Base-by-base conservation (phyloP, 1,140 invertebrate species). In the Drosophila azteca region DNA sequence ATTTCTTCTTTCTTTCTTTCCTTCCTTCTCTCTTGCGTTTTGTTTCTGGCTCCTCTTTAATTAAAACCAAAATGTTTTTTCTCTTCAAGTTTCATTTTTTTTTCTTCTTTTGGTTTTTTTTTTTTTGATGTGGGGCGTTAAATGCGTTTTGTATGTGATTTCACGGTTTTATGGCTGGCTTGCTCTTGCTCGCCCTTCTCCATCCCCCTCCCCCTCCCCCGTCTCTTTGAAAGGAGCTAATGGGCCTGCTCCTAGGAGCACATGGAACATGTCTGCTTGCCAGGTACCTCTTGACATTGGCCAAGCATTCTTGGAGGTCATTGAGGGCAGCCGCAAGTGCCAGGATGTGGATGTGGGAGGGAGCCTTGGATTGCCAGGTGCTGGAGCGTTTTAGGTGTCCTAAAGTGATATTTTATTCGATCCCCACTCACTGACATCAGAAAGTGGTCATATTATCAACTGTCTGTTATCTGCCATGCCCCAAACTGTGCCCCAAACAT, bases 121-220 rank as follows among this genome's bases (percentile, higher is more conserved):
- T 11, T 44, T 69, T 48, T 63, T 66, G 54, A 61, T 79, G 45
- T 64, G 46, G 63, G 53, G 73, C 68, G 73, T 81, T 70, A 87
- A 85, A 85, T 85, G 77, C 81, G 87, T 79, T 85, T 85, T 87
- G 81, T 85, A 85, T 85, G 77, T 85, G 82, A 85, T 85, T 85
- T 85, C 82, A 87, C 65, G 81, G 73, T 78, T 85, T 85, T 81
- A 85, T 68, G 77, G 54, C 69, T 62, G 79, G 54, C 60, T 69
- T 49, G 17, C 50, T 29, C 15, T 17, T 31, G 62, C 66, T 66
- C n/a, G n/a, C n/a, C n/a, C n/a, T n/a, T n/a, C 68, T 20, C 17
- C 17, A 61, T 62, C 55, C 31, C 11, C 11, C 5, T 4, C 1
- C 35, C 35, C 11, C 2, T 8, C 0, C 31, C 45, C 17, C 24